phyloP scores from a whole-genome alignment of 1,140 invertebrate species.

The Drosophila sucinea region DNA sequence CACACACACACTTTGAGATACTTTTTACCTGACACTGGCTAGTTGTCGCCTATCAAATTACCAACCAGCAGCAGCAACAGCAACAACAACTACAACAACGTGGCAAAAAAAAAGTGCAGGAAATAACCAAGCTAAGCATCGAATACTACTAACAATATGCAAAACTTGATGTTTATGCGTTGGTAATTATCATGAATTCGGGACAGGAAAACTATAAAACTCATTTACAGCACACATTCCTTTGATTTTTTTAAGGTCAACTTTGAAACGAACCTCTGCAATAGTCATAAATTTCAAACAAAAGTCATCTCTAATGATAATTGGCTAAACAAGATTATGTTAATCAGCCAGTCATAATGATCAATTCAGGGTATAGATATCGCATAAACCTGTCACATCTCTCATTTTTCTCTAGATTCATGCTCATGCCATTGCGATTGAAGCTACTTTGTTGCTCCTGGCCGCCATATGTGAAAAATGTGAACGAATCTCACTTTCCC shows the following conservation, averaged over 20 bases:
- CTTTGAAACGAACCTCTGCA: neutral
- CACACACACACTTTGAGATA: conserved; percentile 51
- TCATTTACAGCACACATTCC: too few species aligned
- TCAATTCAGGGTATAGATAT: conserved; percentile 1
- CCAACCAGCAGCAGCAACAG: conserved; percentile 44
- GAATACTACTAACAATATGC: neutral
- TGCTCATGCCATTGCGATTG: too few species aligned
- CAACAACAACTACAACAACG: conserved; percentile 28
- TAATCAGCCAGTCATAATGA: neutral
- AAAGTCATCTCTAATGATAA: neutral
- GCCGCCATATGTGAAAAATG: conserved; percentile 22
- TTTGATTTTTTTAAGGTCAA: too few species aligned
- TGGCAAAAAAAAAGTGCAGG: conserved; percentile 28
- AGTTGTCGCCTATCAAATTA: conserved; percentile 77
- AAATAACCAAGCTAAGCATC: conserved; percentile 10
- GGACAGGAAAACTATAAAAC: too few species aligned
- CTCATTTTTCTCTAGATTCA: neutral
- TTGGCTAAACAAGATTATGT: neutral
- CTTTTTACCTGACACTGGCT: conserved; percentile 48
- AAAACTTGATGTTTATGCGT: conserved; percentile 49
- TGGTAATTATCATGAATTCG: conserved; percentile 37
- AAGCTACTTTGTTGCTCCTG: too few species aligned
- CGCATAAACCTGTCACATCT: conserved; percentile 69
- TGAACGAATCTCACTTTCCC: conserved; percentile 40
- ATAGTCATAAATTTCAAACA: neutral